Percentiles rank a stretch among this genome's conserved stretches.
phyloP scores from a whole-genome alignment of 2,797 vertebrate genomes.

The Typhlichthys eigenmanni region DNA sequence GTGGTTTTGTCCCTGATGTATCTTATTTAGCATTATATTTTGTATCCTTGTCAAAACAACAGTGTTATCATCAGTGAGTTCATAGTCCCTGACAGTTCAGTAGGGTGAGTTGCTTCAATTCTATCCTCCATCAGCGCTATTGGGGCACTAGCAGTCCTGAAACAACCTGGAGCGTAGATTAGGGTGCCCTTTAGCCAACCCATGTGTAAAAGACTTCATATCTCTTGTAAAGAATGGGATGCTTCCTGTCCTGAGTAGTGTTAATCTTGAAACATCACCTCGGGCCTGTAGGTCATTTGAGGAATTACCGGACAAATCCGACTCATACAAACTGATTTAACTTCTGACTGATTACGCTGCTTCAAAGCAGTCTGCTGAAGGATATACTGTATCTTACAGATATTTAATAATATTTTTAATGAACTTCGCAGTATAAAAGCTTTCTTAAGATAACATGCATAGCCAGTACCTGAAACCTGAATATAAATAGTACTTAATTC shows the following conservation, averaged over 20 bases:
- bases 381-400: conserved; percentile 4
- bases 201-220: neutral
- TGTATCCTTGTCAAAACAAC: conserved; percentile 13
- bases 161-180: conserved; percentile 2
- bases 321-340: conserved; percentile 12
- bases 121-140: conserved; percentile 5
- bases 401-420: conserved; percentile 13
- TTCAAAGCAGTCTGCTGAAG: neutral
- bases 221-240: no score
- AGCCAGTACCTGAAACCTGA: conserved; percentile 21
- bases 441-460: conserved; percentile 4
- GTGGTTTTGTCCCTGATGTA: neutral
- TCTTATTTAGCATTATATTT: conserved; percentile 1
- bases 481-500: conserved; percentile 39
- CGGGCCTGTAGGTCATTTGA: conserved; percentile 4
- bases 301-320: conserved; percentile 4
- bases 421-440: conserved; percentile 26
- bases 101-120: conserved; percentile 11
- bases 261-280: conserved; percentile 5
- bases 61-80: conserved; percentile 6
- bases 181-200: conserved; percentile 2
- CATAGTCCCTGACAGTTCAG: conserved; percentile 4
- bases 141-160: neutral
- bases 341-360: neutral
- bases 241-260: neutral